Percentiles rank a stretch among this genome's conserved stretches.
These are phyloP conservation scores for Drosophila melanogaster DNA, from an alignment of 1,140 invertebrate genomes.

Conservation along the genomic window DNA sequence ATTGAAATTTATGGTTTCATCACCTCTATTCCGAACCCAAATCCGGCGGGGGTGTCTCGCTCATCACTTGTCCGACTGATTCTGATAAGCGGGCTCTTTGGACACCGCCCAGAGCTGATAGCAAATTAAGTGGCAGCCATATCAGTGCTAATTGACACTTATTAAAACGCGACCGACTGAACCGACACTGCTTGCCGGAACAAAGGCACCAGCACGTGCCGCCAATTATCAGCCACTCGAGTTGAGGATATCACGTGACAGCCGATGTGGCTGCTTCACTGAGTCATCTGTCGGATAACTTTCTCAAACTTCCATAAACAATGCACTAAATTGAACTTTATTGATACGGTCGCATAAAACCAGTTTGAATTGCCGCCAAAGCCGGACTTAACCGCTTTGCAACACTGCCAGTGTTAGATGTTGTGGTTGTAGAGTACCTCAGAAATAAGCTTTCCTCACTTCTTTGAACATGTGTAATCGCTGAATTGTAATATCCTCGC, in stretches of 20 bases:
- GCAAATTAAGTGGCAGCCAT: constrained; percentile 42
- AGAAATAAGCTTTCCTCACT: too few relatives aligned
- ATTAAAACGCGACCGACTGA: constrained; percentile 54
- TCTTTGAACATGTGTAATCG: too few relatives aligned
- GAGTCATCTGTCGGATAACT: background rate
- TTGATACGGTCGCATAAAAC: background rate
- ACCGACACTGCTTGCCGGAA: constrained; percentile 54
- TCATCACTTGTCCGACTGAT: constrained; percentile 44
- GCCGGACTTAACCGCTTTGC: background rate
- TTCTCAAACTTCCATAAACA: background rate
- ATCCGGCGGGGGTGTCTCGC: constrained; percentile 25
- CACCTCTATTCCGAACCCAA: constrained; percentile 44
- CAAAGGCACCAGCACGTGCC: constrained; percentile 52
- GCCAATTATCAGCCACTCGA: constrained; percentile 50
- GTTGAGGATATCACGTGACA: constrained; percentile 46
- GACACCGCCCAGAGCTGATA: constrained; percentile 27
- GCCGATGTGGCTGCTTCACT: background rate
- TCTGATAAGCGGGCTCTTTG: constrained; percentile 51
- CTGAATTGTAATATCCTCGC: too few relatives aligned
- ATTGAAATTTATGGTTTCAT: constrained; percentile 69
- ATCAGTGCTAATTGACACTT: constrained; percentile 75
- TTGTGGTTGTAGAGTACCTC: too few relatives aligned
- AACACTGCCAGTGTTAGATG: background rate
- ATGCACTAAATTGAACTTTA: constrained; percentile 3
- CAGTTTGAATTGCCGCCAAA: constrained; percentile 12